Conservation (phyloP, 2,113 vertebrate genomes). For the Merops nubicus region DNA sequence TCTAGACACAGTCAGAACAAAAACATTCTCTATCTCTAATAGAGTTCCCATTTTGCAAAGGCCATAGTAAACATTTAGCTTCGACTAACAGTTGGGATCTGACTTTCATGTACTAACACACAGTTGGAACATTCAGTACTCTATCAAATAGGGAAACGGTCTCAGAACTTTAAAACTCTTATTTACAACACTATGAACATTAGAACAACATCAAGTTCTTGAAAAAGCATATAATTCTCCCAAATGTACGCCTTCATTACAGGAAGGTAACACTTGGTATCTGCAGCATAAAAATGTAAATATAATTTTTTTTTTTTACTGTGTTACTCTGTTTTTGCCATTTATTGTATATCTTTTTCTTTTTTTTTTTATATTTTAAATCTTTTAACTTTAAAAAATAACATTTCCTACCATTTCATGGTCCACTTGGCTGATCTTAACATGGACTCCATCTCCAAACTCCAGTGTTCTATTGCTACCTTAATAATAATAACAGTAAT, state of each 20-base stretch:
- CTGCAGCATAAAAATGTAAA: conserved; percentile 72
- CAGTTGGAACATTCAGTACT: conserved; percentile 63
- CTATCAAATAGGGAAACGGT: conserved; percentile 58
- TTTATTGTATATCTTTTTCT: conserved; percentile 39
- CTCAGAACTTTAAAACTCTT: conserved; percentile 72
- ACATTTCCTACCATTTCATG: not conserved
- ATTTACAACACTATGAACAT: conserved; percentile 72
- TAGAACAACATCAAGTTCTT: conserved; percentile 70
- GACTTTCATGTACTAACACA: conserved; percentile 45
- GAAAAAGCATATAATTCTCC: conserved; percentile 63
- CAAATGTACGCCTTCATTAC: conserved; percentile 52
- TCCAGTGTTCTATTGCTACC: conserved; percentile 11
- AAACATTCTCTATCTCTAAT: conserved; percentile 60
- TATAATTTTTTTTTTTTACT: conserved; percentile 48
- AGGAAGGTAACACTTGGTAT: conserved; percentile 61
- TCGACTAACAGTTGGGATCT: conserved; percentile 32
- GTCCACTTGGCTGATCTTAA: conserved; percentile 28
- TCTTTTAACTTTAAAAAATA: conserved; percentile 58
- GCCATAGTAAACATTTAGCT: conserved; percentile 46
- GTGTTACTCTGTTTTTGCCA: conserved; percentile 62
- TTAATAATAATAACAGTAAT: not conserved
- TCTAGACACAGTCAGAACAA: conserved; percentile 85
- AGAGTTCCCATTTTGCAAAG: conserved; percentile 64
- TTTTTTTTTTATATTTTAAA: conserved; percentile 39
- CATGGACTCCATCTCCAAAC: conserved; percentile 18